Evolutionary conservation across 1,140 invertebrate genomes (phyloP).

Genomic region (Drosophila ambigua): DNA sequence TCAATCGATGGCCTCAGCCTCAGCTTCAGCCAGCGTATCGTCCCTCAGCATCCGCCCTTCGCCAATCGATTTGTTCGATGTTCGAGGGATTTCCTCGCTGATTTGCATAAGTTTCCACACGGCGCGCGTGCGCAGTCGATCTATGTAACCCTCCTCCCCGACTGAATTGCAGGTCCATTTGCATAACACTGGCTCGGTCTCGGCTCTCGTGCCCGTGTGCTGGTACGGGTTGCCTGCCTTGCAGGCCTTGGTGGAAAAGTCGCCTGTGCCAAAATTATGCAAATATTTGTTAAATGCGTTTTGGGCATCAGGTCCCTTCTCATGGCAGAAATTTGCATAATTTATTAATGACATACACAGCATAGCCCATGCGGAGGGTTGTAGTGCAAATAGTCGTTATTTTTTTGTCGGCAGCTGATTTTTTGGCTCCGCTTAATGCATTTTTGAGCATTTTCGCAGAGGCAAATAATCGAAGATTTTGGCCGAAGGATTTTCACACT

Average conservation of each 20-base stretch:
- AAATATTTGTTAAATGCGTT: constrained; percentile 79
- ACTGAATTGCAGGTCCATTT: constrained; percentile 71
- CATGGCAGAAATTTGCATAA: constrained; percentile 68
- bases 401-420: constrained; percentile 67
- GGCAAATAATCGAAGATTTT: constrained; percentile 27
- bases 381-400: constrained; percentile 53
- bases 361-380: constrained; percentile 34
- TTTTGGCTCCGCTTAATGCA: constrained; percentile 58
- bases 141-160: constrained; percentile 35
- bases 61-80: constrained; percentile 62
- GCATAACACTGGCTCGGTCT: constrained; percentile 68
- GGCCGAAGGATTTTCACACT: constrained; percentile 61
- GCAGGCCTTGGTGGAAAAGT: constrained; percentile 48
- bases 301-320: constrained; percentile 59
- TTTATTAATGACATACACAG: constrained; percentile 48
- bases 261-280: constrained; percentile 79
- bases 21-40: background rate
- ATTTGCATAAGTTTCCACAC: constrained; percentile 73
- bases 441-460: constrained; percentile 44
- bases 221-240: constrained; percentile 2
- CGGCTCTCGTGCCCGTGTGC: background rate
- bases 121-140: constrained; percentile 65
- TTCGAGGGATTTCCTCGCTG: constrained; percentile 40
- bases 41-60: constrained; percentile 20
- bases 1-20: constrained; percentile 27